phyloP scores from a whole-genome alignment of 2,797 vertebrate genomes.

The Sebastes trivittatus region DNA sequence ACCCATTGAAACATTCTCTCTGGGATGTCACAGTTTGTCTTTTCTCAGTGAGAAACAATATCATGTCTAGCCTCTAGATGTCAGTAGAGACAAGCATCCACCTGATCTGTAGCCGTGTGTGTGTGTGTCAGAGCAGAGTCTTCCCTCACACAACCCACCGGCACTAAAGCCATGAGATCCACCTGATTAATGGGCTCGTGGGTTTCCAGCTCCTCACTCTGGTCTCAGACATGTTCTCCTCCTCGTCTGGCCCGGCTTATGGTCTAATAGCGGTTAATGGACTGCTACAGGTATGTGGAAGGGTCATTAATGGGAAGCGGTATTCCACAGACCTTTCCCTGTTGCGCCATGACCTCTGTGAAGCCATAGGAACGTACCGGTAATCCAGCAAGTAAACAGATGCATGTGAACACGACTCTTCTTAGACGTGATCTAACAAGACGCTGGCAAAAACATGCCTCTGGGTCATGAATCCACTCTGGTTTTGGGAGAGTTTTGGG shows the following conservation, averaged over 20 bases:
- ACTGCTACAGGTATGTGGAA: neutral
- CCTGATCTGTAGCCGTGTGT: slow-evolving; percentile 7
- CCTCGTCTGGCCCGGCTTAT: slow-evolving; percentile 14
- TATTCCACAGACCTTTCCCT: slow-evolving; percentile 28
- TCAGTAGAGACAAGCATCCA: slow-evolving; percentile 68
- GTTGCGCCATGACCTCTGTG: slow-evolving; percentile 18
- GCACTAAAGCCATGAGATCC: slow-evolving; percentile 4
- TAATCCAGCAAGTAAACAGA: slow-evolving; percentile 29
- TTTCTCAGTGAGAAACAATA: slow-evolving; percentile 8
- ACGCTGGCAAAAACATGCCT: slow-evolving; percentile 1
- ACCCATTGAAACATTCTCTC: no score
- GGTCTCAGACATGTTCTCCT: slow-evolving; percentile 32
- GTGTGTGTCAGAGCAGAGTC: neutral
- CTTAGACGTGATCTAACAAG: slow-evolving; percentile 12
- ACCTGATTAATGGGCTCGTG: slow-evolving; percentile 40
- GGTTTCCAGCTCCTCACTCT: slow-evolving; percentile 30
- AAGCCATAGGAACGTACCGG: slow-evolving; percentile 14
- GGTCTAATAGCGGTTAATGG: slow-evolving; percentile 20
- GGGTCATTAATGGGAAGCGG: slow-evolving; percentile 25
- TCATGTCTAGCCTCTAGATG: slow-evolving; percentile 66
- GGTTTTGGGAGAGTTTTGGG: neutral
- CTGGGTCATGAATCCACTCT: neutral
- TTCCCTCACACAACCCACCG: slow-evolving; percentile 16
- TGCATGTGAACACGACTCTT: neutral
- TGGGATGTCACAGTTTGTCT: neutral